Conservation (phyloP, 2,797 vertebrate species). For the Pelochelys cantorii region DNA sequence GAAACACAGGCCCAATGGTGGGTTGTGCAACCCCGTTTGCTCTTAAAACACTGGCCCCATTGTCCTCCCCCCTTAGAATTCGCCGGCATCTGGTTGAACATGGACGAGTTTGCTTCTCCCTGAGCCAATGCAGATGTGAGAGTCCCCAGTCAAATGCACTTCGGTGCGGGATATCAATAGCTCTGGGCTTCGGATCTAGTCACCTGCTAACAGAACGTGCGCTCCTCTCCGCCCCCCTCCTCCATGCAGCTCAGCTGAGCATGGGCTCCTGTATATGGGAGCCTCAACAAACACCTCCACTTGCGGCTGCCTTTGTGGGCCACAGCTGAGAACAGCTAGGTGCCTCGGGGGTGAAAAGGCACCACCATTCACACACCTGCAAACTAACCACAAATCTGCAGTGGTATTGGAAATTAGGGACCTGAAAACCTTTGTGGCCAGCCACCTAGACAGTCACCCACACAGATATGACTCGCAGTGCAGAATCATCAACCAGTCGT, state of each 20-base stretch:
- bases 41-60: slow-evolving; percentile 10
- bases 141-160: accelerated
- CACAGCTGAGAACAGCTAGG: neutral
- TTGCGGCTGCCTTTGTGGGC: neutral
- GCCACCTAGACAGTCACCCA: too few relatives aligned
- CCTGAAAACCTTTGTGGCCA: neutral
- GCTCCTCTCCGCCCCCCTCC: accelerated
- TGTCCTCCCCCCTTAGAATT: neutral
- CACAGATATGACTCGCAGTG: neutral
- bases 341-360: neutral
- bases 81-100: neutral
- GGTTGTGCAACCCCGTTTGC: slow-evolving; percentile 13
- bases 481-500: neutral
- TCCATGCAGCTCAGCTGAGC: neutral
- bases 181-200: neutral
- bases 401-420: neutral
- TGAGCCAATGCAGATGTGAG: neutral
- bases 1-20: neutral
- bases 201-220: neutral
- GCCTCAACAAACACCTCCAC: neutral
- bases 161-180: accelerated
- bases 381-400: neutral
- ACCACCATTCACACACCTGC: neutral
- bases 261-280: accelerated
- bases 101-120: neutral